These are phyloP conservation scores for Centropristis striata DNA, from an alignment of 2,113 vertebrate genomes.

Conservation along the genomic window DNA sequence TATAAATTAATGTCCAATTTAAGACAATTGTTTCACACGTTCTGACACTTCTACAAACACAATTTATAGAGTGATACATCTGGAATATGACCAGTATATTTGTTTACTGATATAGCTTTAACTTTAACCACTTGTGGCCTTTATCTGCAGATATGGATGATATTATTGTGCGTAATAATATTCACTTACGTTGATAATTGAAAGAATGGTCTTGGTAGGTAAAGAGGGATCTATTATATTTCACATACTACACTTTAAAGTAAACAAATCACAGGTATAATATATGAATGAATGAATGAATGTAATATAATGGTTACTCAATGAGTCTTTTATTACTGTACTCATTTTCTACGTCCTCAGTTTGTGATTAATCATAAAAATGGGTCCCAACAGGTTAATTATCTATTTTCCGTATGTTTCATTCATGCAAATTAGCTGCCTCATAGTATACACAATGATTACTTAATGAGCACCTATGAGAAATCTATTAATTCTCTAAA, in stretches of 20 bases:
- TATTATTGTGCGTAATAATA: not conserved
- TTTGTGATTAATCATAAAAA: conserved; percentile 77
- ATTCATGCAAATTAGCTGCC: conserved; percentile 76
- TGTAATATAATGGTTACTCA: conserved; percentile 57
- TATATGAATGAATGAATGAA: no score
- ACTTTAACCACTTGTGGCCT: not conserved
- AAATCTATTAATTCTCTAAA: conserved; percentile 68
- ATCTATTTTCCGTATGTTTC: conserved; percentile 62
- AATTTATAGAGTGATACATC: not conserved
- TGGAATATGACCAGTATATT: not conserved
- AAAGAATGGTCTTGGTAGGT: conserved; percentile 2
- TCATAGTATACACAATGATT: conserved; percentile 59
- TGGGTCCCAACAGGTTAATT: conserved; percentile 78
- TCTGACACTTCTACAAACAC: not conserved
- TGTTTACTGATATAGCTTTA: not conserved
- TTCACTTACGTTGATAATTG: not conserved
- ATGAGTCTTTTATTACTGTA: conserved; percentile 68
- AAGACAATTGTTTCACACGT: not conserved
- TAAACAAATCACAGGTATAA: conserved; percentile 35
- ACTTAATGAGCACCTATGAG: conserved; percentile 70
- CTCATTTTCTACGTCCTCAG: conserved; percentile 52
- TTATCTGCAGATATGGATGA: no score
- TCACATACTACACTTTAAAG: not conserved
- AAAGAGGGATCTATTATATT: not conserved
- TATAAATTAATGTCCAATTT: not conserved